Conservation (phyloP, 2,797 vertebrate genomes). For the Gambelia wislizenii region DNA sequence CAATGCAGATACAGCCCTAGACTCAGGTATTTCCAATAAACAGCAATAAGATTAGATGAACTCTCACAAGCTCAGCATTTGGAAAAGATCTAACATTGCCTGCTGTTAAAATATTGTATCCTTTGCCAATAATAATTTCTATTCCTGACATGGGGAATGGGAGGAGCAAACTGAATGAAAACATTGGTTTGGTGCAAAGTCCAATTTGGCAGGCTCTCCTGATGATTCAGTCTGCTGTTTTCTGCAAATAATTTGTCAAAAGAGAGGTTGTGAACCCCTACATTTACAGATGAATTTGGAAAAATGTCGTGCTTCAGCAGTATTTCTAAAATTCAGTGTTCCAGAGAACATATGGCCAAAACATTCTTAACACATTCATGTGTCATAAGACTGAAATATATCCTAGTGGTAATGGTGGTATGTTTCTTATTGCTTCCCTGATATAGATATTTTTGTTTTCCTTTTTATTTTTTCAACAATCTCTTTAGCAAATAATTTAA, state of each 20-base stretch:
- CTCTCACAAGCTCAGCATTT: not conserved
- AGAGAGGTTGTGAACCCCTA: constrained; percentile 1
- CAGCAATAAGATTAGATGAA: not conserved
- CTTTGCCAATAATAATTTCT: not conserved
- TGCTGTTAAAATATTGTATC: not conserved
- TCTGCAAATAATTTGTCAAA: constrained; percentile 22
- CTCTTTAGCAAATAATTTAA: constrained; percentile 56
- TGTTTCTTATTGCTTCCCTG: constrained; percentile 59
- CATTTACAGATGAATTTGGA: not conserved
- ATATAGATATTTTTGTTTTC: constrained; percentile 42
- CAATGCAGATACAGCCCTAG: no score
- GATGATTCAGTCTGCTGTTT: constrained; percentile 16
- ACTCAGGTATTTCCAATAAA: not conserved
- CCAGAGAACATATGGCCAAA: constrained; percentile 53
- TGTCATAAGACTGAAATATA: constrained; percentile 56
- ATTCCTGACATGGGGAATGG: not conserved
- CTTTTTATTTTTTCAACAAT: constrained; percentile 35
- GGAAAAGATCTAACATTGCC: not conserved
- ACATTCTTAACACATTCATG: constrained; percentile 56
- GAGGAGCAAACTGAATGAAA: not conserved
- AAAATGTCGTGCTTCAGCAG: not conserved
- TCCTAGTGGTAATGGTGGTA: constrained; percentile 52
- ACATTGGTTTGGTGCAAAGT: not conserved
- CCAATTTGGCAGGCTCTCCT: constrained; percentile 4
- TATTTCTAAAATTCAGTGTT: constrained; percentile 59